Percentiles rank a stretch among this genome's conserved stretches.
Conservation (phyloP, 2,113 vertebrate species). For the Furnarius figulus region DNA sequence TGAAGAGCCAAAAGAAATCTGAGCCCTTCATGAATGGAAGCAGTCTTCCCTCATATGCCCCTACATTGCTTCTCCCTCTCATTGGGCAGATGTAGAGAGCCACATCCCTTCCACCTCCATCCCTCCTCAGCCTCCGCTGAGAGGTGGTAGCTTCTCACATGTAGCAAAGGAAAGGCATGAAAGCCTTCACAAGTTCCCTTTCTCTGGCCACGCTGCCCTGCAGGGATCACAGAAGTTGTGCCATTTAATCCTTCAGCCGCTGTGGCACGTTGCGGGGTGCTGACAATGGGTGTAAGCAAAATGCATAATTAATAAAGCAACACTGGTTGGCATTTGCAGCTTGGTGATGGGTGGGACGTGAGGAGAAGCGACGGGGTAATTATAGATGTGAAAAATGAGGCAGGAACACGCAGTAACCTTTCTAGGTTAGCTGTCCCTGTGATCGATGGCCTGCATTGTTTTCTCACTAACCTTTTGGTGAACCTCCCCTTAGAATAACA, state of each 20-base stretch:
- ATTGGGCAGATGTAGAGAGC: fast-evolving
- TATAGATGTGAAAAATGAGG: constrained; percentile 72
- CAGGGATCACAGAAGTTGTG: neutral
- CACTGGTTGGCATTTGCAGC: neutral
- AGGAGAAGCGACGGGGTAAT: neutral
- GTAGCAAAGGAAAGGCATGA: neutral
- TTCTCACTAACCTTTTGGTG: constrained; percentile 72
- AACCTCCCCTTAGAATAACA: constrained; percentile 65
- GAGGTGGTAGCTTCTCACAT: neutral
- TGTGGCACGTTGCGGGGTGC: neutral
- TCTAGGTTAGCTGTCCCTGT: constrained; percentile 60
- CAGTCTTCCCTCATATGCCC: neutral
- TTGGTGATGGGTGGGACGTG: neutral
- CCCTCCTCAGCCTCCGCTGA: neutral
- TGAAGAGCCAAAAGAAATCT: neutral
- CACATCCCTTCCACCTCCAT: neutral
- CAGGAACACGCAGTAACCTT: constrained; percentile 37
- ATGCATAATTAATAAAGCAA: constrained; percentile 58
- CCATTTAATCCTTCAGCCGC: neutral
- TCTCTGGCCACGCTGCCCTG: fast-evolving
- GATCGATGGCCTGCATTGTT: constrained; percentile 70
- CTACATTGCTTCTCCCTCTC: neutral
- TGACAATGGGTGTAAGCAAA: constrained; percentile 24
- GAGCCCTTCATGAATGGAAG: constrained; percentile 16
- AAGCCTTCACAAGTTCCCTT: neutral